Base-by-base conservation (phyloP, 1,140 invertebrate genomes). In the Nasonia giraulti region DNA sequence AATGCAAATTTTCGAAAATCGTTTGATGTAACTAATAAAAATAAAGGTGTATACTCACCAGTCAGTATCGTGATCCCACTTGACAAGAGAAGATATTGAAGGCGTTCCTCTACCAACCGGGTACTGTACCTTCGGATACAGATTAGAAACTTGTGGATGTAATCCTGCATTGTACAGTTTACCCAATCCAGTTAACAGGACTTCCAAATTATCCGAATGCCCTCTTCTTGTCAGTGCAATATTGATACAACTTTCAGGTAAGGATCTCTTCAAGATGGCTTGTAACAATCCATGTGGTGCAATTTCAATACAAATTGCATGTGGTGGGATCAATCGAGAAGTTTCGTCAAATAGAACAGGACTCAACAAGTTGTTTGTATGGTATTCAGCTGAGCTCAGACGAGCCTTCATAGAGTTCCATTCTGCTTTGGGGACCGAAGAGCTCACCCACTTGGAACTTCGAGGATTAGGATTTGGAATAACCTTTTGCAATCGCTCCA, bases 311-410 rank as follows among this genome's bases (percentile, higher is more conserved):
- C 95, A 95, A 84, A 98, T 92, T 0, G 97, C 95, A 91, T 97
- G 96, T 74, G 93, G 90, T 0, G 96, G 97, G 74, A 98, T 94
- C 78, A 96, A 92, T 14, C 94, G 93, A 8, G 96, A 93, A 5
- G 95, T 95, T 91, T 97, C 96, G 89, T 97, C 95, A 89, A 98
- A 98, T 6, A 97, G 92, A 1, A 98, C 97, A 68, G 96, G 95
- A 87, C 66, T 95, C 76, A 97, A 92, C n/a, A 98, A 92, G 91
- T 98, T 98, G 91, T 98, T 98, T 3, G 97, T 97, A 89, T 97
- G 96, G 90, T 99, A 99, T 87, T 97, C 96, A 14, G 97, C 95
- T 0, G 97, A 98, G 4, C 96, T 97, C 23, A 94, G 89, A 84
- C 95, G 94, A 1, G 96, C 95, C 50, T 95, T 92, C 0, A 95